A percentile compares a stretch with the other conserved stretches of the same genome.
These are phyloP conservation scores for Melanargia galathea DNA, from an alignment of 2,888 invertebrate genomes.

Conservation along the genomic window DNA sequence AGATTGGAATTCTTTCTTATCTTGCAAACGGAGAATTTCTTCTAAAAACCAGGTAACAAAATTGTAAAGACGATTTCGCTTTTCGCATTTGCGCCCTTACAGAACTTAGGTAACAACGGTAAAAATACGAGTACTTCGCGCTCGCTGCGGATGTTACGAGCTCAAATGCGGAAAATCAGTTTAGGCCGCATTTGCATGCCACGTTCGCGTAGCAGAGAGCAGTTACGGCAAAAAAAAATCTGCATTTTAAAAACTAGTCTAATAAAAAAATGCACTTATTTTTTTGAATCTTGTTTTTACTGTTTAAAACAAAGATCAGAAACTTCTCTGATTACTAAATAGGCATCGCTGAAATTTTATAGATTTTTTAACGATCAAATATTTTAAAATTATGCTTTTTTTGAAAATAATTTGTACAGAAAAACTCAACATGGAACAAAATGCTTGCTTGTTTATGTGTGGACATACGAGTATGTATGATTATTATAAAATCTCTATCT, in stretches of 20 bases:
- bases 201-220: not conserved
- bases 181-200: constrained; percentile 20
- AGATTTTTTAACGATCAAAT: no score
- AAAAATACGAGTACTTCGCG: constrained; percentile 29
- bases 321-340: no score
- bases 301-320: no score
- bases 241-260: not conserved
- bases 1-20: constrained; percentile 14
- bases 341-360: no score
- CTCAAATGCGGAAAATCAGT: constrained; percentile 30
- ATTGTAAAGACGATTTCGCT: constrained; percentile 2
- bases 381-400: no score
- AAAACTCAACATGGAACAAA: no score
- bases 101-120: constrained; percentile 22
- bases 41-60: constrained; percentile 1
- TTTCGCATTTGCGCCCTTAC: constrained; percentile 5
- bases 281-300: no score
- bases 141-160: constrained; percentile 24
- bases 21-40: constrained; percentile 7
- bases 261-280: not conserved
- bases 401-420: no score
- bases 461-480: no score
- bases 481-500: no score
- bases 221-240: not conserved
- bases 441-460: no score